Base-by-base conservation (phyloP, 2,113 vertebrate species). In the Xenotilapia caudafasciata region DNA sequence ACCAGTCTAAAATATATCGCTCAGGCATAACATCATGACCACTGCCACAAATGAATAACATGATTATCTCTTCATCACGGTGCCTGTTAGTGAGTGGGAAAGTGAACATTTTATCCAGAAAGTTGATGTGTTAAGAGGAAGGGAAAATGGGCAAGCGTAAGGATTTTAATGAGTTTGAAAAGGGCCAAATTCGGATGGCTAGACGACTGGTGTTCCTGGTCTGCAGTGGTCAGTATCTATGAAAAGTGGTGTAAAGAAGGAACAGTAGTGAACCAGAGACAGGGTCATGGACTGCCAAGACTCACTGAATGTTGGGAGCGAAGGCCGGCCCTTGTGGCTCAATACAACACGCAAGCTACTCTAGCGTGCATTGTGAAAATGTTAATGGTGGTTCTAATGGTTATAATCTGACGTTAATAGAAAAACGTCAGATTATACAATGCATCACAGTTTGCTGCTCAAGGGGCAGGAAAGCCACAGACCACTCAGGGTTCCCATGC, bases 241-340 rank as follows among this genome's bases (percentile, higher is more conserved):
- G 58, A 35, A 62, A 35, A 35, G 15, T 60, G 56, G 56, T 35
- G 28, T 19, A n/a, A 62, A 62, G 58, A 19, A 35, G 0, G 17
- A 62, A 11, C 58, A 62, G 28, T 62, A 62, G 58, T 35, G 58
- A 62, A 35, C 31, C 58, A 35, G 58, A 62, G 9, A 62, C 2
- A 11, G 58, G 4, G 6, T 62, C 15, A 11, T 62, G 58, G 58
- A 62, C 56, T 60, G 56, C 9, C 56, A 60, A 33, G 56, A 60
- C 9, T 19, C 58, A 35, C 58, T 62, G 0, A 19, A 62, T 62
- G 58, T 62, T 0, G 28, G 58, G 15, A 19, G 15, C 2, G 0
- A 62, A 33, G 28, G 15, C 9, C 19, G 28, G 9, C 15, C 0
- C 58, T 19, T 0, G 31, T 62, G 15, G 15, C 31, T 62, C 31